Base-by-base conservation (phyloP, 2,888 invertebrate genomes). In the Bursaphelenchus okinawaensis region DNA sequence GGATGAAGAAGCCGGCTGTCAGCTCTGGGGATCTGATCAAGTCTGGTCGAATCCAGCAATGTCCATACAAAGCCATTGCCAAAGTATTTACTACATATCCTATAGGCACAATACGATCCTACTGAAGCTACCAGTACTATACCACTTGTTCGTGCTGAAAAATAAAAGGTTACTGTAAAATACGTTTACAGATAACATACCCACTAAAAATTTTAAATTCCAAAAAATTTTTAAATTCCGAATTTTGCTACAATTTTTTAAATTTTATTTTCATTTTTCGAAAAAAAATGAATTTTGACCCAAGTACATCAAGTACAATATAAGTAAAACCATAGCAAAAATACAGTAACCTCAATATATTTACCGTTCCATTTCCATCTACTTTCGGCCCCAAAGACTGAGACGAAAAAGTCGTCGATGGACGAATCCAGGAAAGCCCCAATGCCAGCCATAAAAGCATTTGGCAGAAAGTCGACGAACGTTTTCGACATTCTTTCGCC, bases 91-190 rank as follows among this genome's bases (percentile, higher is more conserved):
- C 72, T 70, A 40, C 75, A 76, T 19, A 80, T 73, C 27, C 80
- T 65, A 63, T 80, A 80, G 29, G 79, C 80, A 55, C 75, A 75
- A 65, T 80, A 80, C n/a, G 77, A 80, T 22, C 80, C 80, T 40
- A 81, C 76, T n/a, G 80, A 79, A 55, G 75, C 79, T 22, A 81
- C 74, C 23, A 80, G 70, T n/a, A 80, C 70, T 2, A 80, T 74
- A 31, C 80, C 78, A 52, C 75, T 75, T 16, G 80, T 75, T 63
- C 77, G 66, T 4, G 80, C 80, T 80, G 71, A 57, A 80, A 74
- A 64, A n/a, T 40, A n/a, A 40, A 40, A 16, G 2, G 51, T 20
- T 51, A 50, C n/a, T 56, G 28, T 19, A 56, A 57, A 57, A 57
- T 31, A 19, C 16, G 22, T 29, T 26, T 26, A 7, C 28, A 27